Percentiles rank a stretch among this genome's conserved stretches.
Conservation (phyloP, 2,113 vertebrate species). For the Heloderma charlesbogerti region DNA sequence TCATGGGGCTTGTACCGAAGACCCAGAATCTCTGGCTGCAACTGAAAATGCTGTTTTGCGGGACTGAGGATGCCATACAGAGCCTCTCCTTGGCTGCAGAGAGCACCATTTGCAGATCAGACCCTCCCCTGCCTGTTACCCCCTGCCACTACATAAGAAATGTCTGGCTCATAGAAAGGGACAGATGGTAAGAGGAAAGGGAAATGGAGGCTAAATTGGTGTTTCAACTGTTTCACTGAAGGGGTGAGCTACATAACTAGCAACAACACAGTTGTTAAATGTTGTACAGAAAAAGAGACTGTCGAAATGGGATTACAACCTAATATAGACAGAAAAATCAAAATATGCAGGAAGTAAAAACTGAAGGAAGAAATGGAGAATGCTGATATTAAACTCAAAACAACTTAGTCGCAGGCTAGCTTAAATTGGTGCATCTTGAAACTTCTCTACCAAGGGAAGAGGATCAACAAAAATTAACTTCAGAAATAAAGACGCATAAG, state of each 20-base stretch:
- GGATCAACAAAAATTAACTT: background rate
- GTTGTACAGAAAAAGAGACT: too few relatives aligned
- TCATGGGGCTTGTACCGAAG: too few relatives aligned
- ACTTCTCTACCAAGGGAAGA: background rate
- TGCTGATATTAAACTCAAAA: background rate
- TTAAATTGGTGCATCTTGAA: background rate
- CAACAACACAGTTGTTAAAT: too few relatives aligned
- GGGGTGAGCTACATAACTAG: too few relatives aligned
- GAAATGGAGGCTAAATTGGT: too few relatives aligned
- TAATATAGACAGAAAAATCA: background rate
- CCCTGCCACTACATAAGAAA: too few relatives aligned
- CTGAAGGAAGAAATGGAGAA: background rate
- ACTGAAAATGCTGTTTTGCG: background rate
- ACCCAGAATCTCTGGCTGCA: background rate
- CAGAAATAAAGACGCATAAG: background rate
- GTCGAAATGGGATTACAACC: background rate
- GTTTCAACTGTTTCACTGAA: too few relatives aligned
- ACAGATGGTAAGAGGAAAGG: too few relatives aligned
- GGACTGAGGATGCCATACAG: background rate
- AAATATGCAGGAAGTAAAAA: background rate
- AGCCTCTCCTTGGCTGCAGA: background rate
- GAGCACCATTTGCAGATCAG: background rate
- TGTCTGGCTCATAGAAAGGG: too few relatives aligned
- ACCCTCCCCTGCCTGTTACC: too few relatives aligned
- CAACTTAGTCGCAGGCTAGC: background rate